Conservation (phyloP, 2,797 vertebrate genomes). For the Austrolebias charrua region DNA sequence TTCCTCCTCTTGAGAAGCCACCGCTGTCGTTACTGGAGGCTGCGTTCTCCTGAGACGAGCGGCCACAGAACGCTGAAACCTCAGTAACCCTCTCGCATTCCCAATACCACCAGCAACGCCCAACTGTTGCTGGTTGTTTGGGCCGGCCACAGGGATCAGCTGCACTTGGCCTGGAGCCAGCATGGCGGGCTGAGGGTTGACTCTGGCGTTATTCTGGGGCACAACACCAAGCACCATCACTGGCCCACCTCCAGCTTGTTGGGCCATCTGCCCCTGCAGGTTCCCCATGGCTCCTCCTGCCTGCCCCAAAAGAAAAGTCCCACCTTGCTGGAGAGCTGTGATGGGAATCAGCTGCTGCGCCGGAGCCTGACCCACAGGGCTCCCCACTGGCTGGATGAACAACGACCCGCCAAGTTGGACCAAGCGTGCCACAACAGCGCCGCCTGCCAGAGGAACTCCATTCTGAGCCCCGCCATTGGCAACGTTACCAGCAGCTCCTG, state of each 20-base stretch:
- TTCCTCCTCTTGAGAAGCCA: conserved; percentile 54
- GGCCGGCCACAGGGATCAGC: conserved; percentile 43
- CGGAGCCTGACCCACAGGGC: conserved; percentile 43
- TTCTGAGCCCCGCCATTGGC: conserved; percentile 55
- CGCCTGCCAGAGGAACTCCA: conserved; percentile 50
- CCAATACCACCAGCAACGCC: conserved; percentile 13
- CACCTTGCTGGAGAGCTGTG: conserved; percentile 51
- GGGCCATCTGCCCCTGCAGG: conserved; percentile 45
- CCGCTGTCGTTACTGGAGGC: conserved; percentile 18
- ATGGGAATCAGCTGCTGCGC: conserved; percentile 57
- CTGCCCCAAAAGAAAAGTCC: conserved; percentile 45
- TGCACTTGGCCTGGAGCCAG: conserved; percentile 60
- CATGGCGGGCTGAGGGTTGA: conserved; percentile 40
- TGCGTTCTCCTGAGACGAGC: conserved; percentile 47
- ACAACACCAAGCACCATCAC: conserved; percentile 52
- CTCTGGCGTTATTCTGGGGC: conserved; percentile 57
- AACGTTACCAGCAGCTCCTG: conserved; percentile 53
- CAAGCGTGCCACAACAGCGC: conserved; percentile 52
- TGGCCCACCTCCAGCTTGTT: conserved; percentile 34
- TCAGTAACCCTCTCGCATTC: conserved; percentile 18
- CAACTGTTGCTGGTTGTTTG: conserved; percentile 48
- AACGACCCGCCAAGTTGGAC: conserved; percentile 64
- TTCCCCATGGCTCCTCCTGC: conserved; percentile 42
- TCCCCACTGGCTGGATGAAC: conserved; percentile 63
- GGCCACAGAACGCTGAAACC: conserved; percentile 59